phyloP scores from a whole-genome alignment of 1,140 invertebrate species.

The Halesus radiatus region DNA sequence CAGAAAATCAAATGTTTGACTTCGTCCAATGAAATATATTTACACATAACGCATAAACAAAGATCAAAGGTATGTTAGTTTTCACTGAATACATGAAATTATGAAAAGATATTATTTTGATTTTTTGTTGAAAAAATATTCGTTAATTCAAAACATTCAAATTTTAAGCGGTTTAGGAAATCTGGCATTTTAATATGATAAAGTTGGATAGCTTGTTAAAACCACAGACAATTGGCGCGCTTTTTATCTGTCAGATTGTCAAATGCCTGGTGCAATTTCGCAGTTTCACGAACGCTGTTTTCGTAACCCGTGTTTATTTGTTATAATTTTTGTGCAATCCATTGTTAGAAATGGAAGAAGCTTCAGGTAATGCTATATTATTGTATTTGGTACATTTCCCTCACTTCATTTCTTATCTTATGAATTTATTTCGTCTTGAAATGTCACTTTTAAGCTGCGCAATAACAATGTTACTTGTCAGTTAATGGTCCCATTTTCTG shows the following conservation, averaged over 20 bases:
- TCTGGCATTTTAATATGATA: neutral
- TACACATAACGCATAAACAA: too few species aligned
- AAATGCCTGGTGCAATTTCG: slow-evolving; percentile 32
- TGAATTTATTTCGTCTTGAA: too few species aligned
- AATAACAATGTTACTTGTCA: too few species aligned
- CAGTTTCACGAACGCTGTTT: neutral
- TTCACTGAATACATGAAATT: too few species aligned
- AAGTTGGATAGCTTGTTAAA: neutral
- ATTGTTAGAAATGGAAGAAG: slow-evolving; percentile 19
- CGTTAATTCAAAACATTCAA: too few species aligned
- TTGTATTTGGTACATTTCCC: neutral
- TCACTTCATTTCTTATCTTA: neutral
- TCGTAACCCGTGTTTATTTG: slow-evolving; percentile 23
- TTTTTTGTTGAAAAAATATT: too few species aligned
- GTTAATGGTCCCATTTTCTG: slow-evolving; percentile 33
- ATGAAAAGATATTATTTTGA: too few species aligned
- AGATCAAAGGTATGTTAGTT: too few species aligned
- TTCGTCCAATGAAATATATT: too few species aligned
- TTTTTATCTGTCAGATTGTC: slow-evolving; percentile 36
- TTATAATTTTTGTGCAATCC: slow-evolving; percentile 11
- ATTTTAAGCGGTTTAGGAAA: neutral
- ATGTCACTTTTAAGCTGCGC: too few species aligned
- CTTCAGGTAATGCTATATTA: neutral
- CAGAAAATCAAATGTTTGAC: too few species aligned
- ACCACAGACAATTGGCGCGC: slow-evolving; percentile 28